Base-by-base conservation (phyloP, 1,140 invertebrate genomes). In the Aradophagus sp. region DNA sequence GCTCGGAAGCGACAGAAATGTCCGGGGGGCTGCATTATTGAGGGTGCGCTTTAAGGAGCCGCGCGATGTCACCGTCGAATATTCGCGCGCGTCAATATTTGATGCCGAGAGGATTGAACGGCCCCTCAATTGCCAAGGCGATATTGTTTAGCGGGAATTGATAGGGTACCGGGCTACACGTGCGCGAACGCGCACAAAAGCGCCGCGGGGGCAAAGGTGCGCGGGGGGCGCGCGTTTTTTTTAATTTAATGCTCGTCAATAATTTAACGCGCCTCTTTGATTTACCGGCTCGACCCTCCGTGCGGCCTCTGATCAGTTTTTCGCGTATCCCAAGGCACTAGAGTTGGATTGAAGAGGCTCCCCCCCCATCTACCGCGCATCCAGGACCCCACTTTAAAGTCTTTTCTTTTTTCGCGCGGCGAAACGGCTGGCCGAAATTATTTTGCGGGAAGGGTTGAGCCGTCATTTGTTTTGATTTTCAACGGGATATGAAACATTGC, bases 11-110 rank as follows among this genome's bases (percentile, higher is more conserved):
- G 73, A 38, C 41, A 38, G 63, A 78, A 77, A 78, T 78, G 55
- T 77, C 59, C 73, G 75, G 77, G 77, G 79, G 56, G 41, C 36
- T 79, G 77, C 74, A 79, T 81, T 79, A 79, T 81, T 79, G 68
- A 79, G 32, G 29, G 17, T 35, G 41, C 58, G 59, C 20, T 70
- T 67, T 47, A 73, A 63, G 67, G 50, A 68, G 69, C 62, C 48
- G 23, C 55, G 42, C 59, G 44, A 34, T 68, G 58, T 76, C 68
- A 69, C 55, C 61, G 59, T 32, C 66, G 70, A 75, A 63, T 66
- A 61, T 69, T 65, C 59, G 53, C 47, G 71, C 39, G 61, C 74
- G 48, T 78, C 63, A 76, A 78, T 78, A 75, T 72, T 78, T 78
- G 58, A 78, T 75, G 56, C 59, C 42, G 7, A 14, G 50, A 62